Conservation (phyloP, 2,888 invertebrate genomes). For the Cerceris ruficornis region DNA sequence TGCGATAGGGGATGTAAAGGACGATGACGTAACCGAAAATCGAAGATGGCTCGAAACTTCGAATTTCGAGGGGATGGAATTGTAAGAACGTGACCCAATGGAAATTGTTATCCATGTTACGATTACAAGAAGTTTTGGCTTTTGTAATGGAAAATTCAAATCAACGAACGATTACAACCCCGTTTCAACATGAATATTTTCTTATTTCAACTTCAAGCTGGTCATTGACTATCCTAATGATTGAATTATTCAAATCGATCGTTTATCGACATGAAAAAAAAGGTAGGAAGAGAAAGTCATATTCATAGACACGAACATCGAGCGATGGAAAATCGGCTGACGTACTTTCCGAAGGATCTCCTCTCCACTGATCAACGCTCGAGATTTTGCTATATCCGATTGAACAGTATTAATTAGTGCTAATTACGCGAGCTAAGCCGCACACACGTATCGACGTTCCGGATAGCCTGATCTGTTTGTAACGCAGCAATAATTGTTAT, state of each 20-base stretch:
- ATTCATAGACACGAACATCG: neutral
- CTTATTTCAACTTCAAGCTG: no score
- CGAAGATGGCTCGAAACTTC: neutral
- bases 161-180: no score
- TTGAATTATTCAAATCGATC: no score
- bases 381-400: constrained; percentile 21
- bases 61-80: neutral
- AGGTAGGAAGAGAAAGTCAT: neutral
- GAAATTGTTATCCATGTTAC: neutral
- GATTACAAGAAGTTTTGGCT: neutral
- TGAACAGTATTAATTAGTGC: constrained; percentile 58
- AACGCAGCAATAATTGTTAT: constrained; percentile 59
- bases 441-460: constrained; percentile 13
- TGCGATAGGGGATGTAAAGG: neutral
- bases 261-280: neutral
- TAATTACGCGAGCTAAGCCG: constrained; percentile 60
- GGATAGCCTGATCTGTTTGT: constrained; percentile 44
- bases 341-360: neutral
- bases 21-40: neutral
- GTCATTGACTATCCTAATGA: no score
- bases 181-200: no score
- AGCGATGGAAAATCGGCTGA: neutral
- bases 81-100: no score
- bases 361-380: neutral
- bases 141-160: neutral